Base-by-base conservation (phyloP, 2,797 vertebrate species). In the Clarias platycephalus region DNA sequence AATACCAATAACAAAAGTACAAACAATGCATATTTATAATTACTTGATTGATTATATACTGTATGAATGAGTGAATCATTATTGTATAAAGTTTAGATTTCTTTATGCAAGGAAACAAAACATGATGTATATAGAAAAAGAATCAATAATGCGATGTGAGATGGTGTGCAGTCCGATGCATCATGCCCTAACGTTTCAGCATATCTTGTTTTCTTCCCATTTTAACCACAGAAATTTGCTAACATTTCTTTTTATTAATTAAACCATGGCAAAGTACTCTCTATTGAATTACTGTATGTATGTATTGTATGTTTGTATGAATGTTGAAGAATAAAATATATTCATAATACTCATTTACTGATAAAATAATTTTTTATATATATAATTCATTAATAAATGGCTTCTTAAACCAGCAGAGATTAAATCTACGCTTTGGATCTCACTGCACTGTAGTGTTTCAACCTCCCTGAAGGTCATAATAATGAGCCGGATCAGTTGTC, bases 401-500 rank as follows among this genome's bases (percentile, higher is more conserved):
- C 15, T 44, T 28, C 15, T 66, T 64, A 40, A 5, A 5, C 58
- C 34, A 64, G 34, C 24, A 44, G 12, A 28, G 0, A 9, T 64
- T 16, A 80, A 28, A 15, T 63, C 76, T 62, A 40, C 2, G 4
- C 31, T 57, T 62, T 37, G 22, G 12, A 40, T 62, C 31, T 10
- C 57, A 37, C 31, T 16, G 22, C 37, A 64, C 34, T 79, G 58
- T 3, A 49, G 24, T 28, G 57, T 37, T 53, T 62, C 60, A 63
- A 10, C 37, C 15, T 40, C 22, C n/a, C n/a, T 49, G 34, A 40
- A 64, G 60, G 60, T 64, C 24, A 16, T 49, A 20, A 49, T 64
- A 49, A 79, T 44, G 77, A 79, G 37, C 34, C 49, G 37, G 40
- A 66, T 80, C 37, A 80, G 62, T n/a, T 66, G 40, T 44, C 44